These are phyloP conservation scores for Dromius quadrimaculatus DNA, from an alignment of 2,888 invertebrate genomes.

Conservation along the genomic window DNA sequence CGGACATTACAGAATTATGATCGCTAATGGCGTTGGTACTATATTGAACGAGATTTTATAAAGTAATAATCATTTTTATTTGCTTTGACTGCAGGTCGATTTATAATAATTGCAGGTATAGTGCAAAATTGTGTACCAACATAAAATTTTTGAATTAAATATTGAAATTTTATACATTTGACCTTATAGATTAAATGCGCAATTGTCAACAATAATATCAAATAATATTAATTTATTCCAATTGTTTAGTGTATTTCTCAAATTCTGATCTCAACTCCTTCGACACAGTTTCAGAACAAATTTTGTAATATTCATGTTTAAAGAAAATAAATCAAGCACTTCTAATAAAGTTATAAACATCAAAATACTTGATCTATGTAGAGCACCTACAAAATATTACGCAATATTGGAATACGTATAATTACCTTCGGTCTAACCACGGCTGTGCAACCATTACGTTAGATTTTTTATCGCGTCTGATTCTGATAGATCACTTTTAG, in stretches of 20 bases:
- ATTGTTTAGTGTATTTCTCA: too few relatives aligned
- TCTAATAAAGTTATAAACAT: slow-evolving; percentile 25
- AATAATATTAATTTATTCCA: too few relatives aligned
- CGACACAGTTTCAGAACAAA: too few relatives aligned
- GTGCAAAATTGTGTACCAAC: neutral
- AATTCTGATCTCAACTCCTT: too few relatives aligned
- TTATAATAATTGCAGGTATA: slow-evolving; percentile 18
- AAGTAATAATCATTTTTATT: slow-evolving; percentile 11
- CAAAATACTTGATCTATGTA: slow-evolving; percentile 21
- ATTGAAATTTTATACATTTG: too few relatives aligned
- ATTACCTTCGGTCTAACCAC: slow-evolving; percentile 1
- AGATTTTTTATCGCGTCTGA: slow-evolving; percentile 39
- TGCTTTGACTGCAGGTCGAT: slow-evolving; percentile 5
- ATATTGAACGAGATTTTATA: slow-evolving; percentile 6
- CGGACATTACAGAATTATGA: slow-evolving; percentile 30
- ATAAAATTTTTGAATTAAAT: too few relatives aligned
- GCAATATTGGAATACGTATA: slow-evolving; percentile 32
- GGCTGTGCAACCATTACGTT: slow-evolving; percentile 9
- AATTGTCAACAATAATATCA: too few relatives aligned
- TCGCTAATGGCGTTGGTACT: slow-evolving; percentile 25
- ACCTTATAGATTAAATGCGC: too few relatives aligned
- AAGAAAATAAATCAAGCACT: neutral
- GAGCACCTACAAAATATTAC: slow-evolving; percentile 13
- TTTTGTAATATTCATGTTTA: neutral
- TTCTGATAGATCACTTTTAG: slow-evolving; percentile 42